A percentile compares a stretch with the other conserved stretches of the same genome.
Evolutionary conservation across 2,797 vertebrate genomes (phyloP).

Genomic region (Etheostoma nigrum): DNA sequence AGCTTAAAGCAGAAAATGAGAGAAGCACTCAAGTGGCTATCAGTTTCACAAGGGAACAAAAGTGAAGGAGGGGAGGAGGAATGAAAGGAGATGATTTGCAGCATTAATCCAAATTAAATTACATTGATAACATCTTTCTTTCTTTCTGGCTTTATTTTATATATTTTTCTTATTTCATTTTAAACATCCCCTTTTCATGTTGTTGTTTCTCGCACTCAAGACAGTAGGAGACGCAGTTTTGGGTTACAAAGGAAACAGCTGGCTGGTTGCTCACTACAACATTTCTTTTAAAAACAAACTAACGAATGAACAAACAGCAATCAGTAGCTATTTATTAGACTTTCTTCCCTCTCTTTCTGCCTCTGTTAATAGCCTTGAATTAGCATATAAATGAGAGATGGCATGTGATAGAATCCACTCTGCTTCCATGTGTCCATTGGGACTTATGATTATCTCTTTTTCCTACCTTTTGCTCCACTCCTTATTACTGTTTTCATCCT

Average conservation of each 20-base stretch:
- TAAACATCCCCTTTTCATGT: conserved; percentile 41
- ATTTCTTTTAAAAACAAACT: conserved; percentile 51
- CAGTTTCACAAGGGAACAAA: conserved; percentile 66
- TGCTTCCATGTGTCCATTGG: conserved; percentile 80
- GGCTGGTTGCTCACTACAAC: conserved; percentile 9
- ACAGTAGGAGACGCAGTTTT: conserved; percentile 34
- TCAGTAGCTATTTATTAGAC: conserved; percentile 66
- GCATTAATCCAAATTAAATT: conserved; percentile 79
- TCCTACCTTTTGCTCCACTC: conserved; percentile 55
- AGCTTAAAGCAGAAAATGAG: conserved; percentile 59
- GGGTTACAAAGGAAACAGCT: conserved; percentile 14
- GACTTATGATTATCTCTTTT: conserved; percentile 78
- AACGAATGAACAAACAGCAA: conserved; percentile 72
- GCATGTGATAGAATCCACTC: conserved; percentile 87
- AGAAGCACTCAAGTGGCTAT: conserved; percentile 71
- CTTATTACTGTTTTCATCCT: conserved; percentile 55
- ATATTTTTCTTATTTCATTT: conserved; percentile 53
- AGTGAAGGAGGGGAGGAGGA: conserved; percentile 55
- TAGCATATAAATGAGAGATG: conserved; percentile 94
- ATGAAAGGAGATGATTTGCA: conserved; percentile 71
- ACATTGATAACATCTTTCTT: conserved; percentile 68
- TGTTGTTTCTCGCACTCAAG: not conserved
- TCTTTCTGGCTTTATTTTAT: conserved; percentile 59
- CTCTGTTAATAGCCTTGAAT: conserved; percentile 85
- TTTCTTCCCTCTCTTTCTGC: conserved; percentile 40